phyloP scores from a whole-genome alignment of 2,113 vertebrate genomes.

The Vulpes ferrilata region DNA sequence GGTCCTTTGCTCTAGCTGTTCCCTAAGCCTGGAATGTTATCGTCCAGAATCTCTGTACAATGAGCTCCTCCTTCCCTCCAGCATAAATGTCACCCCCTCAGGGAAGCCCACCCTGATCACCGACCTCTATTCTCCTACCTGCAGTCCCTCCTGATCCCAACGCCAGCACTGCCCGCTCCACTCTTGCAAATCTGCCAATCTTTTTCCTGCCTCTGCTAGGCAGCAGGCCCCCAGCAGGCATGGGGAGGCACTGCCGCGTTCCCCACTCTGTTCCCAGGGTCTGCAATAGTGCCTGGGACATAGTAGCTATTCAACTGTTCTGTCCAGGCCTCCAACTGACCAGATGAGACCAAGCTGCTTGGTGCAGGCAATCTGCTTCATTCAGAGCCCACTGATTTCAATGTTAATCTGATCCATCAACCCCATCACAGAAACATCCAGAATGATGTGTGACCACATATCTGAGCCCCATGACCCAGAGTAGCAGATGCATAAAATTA shows the following conservation, averaged over 20 bases:
- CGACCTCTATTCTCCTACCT: fast-evolving
- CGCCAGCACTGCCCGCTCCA: fast-evolving
- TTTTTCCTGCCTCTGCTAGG: background rate
- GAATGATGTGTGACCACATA: background rate
- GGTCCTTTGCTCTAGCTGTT: background rate
- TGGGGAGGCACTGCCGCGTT: background rate
- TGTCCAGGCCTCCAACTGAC: background rate
- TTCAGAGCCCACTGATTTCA: background rate
- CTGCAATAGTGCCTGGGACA: background rate
- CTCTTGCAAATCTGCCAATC: fast-evolving
- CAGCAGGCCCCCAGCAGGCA: fast-evolving
- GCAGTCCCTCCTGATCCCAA: background rate
- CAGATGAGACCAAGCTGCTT: background rate
- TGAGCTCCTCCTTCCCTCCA: background rate
- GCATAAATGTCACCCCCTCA: background rate
- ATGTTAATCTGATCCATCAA: no score
- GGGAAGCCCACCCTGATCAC: background rate
- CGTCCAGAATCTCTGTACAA: background rate
- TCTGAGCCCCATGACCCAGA: background rate
- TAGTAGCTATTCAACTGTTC: background rate
- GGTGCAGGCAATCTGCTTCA: background rate
- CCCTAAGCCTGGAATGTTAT: background rate
- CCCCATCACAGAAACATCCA: background rate
- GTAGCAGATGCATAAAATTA: background rate
- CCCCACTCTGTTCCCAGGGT: background rate